These are phyloP conservation scores for Sardinella longiceps DNA, from an alignment of 2,797 vertebrate species.

Conservation along the genomic window DNA sequence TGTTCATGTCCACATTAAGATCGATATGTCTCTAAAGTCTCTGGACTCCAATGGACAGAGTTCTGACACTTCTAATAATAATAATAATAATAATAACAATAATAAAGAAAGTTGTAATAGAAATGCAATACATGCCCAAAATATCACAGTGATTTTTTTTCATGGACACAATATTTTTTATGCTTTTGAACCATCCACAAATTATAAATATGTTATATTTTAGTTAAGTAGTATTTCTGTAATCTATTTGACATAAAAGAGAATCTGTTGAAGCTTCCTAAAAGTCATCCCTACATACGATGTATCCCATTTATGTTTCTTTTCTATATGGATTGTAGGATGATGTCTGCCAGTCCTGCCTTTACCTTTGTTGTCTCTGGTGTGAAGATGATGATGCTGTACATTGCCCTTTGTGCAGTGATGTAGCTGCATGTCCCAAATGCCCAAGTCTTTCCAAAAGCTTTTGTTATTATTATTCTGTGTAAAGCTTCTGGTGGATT, in stretches of 20 bases:
- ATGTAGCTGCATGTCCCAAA: constrained; percentile 84
- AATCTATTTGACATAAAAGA: constrained; percentile 38
- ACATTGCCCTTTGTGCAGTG: constrained; percentile 83
- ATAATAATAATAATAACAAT: too few species aligned
- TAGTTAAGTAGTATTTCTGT: constrained; percentile 51
- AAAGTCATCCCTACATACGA: constrained; percentile 72
- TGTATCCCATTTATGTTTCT: constrained; percentile 69
- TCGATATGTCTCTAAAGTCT: constrained; percentile 37
- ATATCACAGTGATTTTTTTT: constrained; percentile 53
- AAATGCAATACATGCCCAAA: constrained; percentile 59
- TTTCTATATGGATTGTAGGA: constrained; percentile 81
- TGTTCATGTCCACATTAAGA: constrained; percentile 47
- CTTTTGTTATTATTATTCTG: constrained; percentile 80
- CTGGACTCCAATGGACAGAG: constrained; percentile 36
- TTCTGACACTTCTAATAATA: constrained; percentile 33
- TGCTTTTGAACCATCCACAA: constrained; percentile 48
- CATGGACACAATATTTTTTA: constrained; percentile 48
- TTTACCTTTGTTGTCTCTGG: constrained; percentile 79
- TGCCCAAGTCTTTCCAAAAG: constrained; percentile 65
- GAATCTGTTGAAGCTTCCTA: constrained; percentile 23
- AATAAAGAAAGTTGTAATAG: constrained; percentile 51
- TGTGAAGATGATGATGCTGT: constrained; percentile 80
- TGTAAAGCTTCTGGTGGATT: constrained; percentile 82
- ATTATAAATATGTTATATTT: constrained; percentile 40
- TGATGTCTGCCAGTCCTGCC: constrained; percentile 78